phyloP scores from a whole-genome alignment of 2,797 vertebrate genomes.

The Tachyglossus aculeatus region DNA sequence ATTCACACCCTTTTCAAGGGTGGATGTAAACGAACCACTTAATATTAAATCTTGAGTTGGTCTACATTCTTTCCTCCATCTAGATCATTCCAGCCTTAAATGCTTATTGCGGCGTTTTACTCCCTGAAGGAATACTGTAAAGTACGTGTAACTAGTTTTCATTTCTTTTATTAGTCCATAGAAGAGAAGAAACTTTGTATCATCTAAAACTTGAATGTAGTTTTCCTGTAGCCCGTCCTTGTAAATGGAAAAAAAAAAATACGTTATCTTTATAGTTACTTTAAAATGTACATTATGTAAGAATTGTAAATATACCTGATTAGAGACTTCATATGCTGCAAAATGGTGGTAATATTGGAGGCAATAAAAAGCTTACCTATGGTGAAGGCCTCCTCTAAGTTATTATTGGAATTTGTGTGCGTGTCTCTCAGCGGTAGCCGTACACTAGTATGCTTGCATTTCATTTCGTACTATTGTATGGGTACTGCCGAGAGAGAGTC shows the following conservation, averaged over 20 bases:
- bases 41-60: too few species aligned
- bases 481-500: too few species aligned
- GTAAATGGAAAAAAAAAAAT: slow-evolving; percentile 41
- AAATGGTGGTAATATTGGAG: slow-evolving; percentile 38
- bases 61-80: slow-evolving; percentile 43
- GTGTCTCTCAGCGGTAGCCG: too few species aligned
- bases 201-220: slow-evolving; percentile 36
- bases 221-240: slow-evolving; percentile 38
- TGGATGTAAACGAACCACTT: too few species aligned
- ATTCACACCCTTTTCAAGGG: not conserved
- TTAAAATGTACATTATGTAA: slow-evolving; percentile 71
- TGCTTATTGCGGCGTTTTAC: slow-evolving; percentile 17
- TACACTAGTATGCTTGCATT: too few species aligned
- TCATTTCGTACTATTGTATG: too few species aligned
- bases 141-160: slow-evolving; percentile 49
- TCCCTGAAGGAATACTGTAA: slow-evolving; percentile 42
- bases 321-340: slow-evolving; percentile 68
- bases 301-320: slow-evolving; percentile 72
- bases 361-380: slow-evolving; percentile 60
- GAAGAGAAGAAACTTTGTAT: slow-evolving; percentile 61
- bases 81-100: slow-evolving; percentile 53
- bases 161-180: slow-evolving; percentile 40
- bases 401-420: too few species aligned
- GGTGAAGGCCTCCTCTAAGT: not conserved
- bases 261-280: slow-evolving; percentile 38